Evolutionary conservation across 1,140 invertebrate species (phyloP).

Genomic region (Dryas iulia): DNA sequence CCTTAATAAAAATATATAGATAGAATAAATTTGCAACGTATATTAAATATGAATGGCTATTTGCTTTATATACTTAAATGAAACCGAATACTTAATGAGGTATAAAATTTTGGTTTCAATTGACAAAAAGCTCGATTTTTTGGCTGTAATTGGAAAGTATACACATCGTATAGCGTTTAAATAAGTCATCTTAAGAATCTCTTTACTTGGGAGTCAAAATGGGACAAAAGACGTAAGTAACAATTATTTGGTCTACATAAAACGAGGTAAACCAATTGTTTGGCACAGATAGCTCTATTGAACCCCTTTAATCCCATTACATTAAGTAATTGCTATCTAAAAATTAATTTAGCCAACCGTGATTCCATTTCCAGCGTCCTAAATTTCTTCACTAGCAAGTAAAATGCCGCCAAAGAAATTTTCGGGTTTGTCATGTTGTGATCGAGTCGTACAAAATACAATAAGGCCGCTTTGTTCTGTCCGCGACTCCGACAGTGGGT

Average conservation of each 20-base stretch:
- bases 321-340: slow-evolving; percentile 30
- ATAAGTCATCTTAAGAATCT: background rate
- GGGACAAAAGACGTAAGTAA: background rate
- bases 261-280: slow-evolving; percentile 12
- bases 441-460: slow-evolving; percentile 30
- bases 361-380: slow-evolving; percentile 31
- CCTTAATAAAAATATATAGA: background rate
- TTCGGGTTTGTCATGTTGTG: slow-evolving; percentile 41
- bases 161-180: background rate
- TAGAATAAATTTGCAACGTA: background rate
- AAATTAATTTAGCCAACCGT: slow-evolving; percentile 27
- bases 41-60: background rate
- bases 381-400: slow-evolving; percentile 27
- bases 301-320: slow-evolving; percentile 28
- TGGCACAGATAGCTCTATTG: slow-evolving; percentile 13
- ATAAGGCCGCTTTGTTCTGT: slow-evolving; percentile 52
- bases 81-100: background rate
- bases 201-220: background rate
- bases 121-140: background rate
- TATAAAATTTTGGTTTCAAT: background rate
- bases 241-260: slow-evolving; percentile 15
- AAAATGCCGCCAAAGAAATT: slow-evolving; percentile 38
- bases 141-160: background rate
- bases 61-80: background rate
- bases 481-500: slow-evolving; percentile 56